phyloP scores from a whole-genome alignment of 2,113 vertebrate genomes.

The Chascanopsetta lugubris region DNA sequence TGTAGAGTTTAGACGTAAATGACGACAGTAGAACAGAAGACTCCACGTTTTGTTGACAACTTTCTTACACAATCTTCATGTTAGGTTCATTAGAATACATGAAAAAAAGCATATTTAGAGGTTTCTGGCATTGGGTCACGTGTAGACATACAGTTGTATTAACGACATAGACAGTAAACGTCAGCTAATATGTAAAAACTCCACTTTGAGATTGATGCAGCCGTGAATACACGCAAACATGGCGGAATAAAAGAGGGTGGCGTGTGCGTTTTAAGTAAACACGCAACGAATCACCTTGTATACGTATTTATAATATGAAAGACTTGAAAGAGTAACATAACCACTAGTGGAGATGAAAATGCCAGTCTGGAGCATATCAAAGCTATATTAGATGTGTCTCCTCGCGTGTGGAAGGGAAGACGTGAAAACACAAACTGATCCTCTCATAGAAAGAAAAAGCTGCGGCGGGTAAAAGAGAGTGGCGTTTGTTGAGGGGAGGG shows the following conservation, averaged over 20 bases:
- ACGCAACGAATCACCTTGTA: conserved; percentile 64
- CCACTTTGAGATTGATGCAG: conserved; percentile 17
- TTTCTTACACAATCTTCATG: conserved; percentile 72
- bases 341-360: conserved; percentile 65
- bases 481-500: conserved; percentile 62
- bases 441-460: conserved; percentile 72
- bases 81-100: conserved; percentile 58
- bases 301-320: conserved; percentile 67
- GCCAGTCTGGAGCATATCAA: conserved; percentile 75
- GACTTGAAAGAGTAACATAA: conserved; percentile 61
- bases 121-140: conserved; percentile 40
- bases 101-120: conserved; percentile 37
- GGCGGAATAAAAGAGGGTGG: not conserved
- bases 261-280: conserved; percentile 42
- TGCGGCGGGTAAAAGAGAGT: conserved; percentile 69
- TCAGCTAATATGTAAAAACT: conserved; percentile 3
- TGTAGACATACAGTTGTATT: conserved; percentile 21
- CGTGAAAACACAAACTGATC: conserved; percentile 78
- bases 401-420: conserved; percentile 56
- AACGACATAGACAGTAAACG: conserved; percentile 4
- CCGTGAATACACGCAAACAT: conserved; percentile 32
- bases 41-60: conserved; percentile 67
- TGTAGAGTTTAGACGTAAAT: conserved; percentile 42
- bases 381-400: conserved; percentile 71
- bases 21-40: conserved; percentile 48